A percentile compares a stretch with the other conserved stretches of the same genome.
These are phyloP conservation scores for Trachelus stipa DNA, from an alignment of 2,888 invertebrate genomes.

Conservation along the genomic window DNA sequence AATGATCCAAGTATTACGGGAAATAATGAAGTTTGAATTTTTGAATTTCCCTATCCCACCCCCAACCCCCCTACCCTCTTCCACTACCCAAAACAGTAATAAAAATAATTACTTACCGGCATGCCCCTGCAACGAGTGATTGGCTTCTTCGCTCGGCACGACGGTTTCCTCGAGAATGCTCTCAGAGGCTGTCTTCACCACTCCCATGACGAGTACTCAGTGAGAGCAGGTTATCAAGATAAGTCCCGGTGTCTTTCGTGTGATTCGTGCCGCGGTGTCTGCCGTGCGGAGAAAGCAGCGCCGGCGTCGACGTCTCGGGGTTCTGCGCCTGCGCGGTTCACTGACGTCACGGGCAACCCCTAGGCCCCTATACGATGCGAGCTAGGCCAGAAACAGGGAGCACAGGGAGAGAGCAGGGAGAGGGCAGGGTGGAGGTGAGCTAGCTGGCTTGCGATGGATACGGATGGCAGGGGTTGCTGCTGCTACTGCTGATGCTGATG, in stretches of 20 bases:
- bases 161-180: conserved; percentile 57
- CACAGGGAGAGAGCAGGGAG: conserved; percentile 13
- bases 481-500: conserved; percentile 15
- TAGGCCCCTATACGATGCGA: conserved; percentile 16
- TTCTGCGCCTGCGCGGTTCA: conserved; percentile 45
- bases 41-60: background rate
- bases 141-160: conserved; percentile 60
- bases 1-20: background rate
- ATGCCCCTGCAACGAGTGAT: conserved; percentile 56
- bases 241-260: conserved; percentile 24
- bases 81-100: conserved; percentile 1
- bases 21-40: background rate
- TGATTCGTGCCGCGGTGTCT: conserved; percentile 46
- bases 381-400: conserved; percentile 21
- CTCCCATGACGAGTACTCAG: conserved; percentile 53
- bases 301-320: conserved; percentile 39
- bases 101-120: conserved; percentile 50
- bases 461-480: conserved; percentile 2
- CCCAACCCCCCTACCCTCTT: background rate
- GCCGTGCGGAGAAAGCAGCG: conserved; percentile 27
- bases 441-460: conserved; percentile 22
- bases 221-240: conserved; percentile 10
- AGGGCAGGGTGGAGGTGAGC: conserved; percentile 7
- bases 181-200: conserved; percentile 57
- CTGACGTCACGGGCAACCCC: conserved; percentile 25